Evolutionary conservation across 2,113 vertebrate genomes (phyloP), one percentile per base, ranked within the genome.

Genomic region (Gobiocypris rarus): DNA sequence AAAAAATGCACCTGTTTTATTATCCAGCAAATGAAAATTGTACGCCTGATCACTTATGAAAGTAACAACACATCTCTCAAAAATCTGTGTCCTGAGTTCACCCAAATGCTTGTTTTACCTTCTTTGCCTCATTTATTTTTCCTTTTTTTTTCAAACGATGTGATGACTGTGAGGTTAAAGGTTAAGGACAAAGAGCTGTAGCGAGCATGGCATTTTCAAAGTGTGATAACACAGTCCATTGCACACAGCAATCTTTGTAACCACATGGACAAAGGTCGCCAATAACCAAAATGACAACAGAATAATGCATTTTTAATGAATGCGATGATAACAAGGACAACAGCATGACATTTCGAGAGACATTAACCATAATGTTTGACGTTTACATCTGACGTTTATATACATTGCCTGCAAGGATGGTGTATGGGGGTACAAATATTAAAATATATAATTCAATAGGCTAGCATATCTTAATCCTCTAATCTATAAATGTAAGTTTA

Each of bases 121-220:
- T 50, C 61, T 71, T 54, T 83, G 1, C 79, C 41, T 34, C 3
- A 24, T 77, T 80, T 82, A 79, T 43, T 11, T 50, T 5, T 14
- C 11, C 17, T 1, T 43, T 65, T 7, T 80, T 75, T 75, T 71
- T 0, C 45, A 38, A 3, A 41, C 11, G 3, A 4, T 15, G 63
- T 74, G 19, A 67, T 61, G 22, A 34, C 28, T 74, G 24, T 65
- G 58, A 83, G 83, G 22, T 61, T 13, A 26, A 73, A 71, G 83
- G 81, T 83, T 45, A 38, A 84, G 65, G 63, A 86, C 14, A 85
- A 77, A 84, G 48, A 56, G 70, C 63, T 70, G 50, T 84, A 84
- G 81, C 76, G 86, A 89, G 86, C 83, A 77, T 93, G 94, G 93
- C 93, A 95, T 95, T 95, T 95, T 75, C 89, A 91, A 89, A 89